These are phyloP conservation scores for Trididemnum clinides DNA, from an alignment of 23 tunicate species.

Conservation along the genomic window DNA sequence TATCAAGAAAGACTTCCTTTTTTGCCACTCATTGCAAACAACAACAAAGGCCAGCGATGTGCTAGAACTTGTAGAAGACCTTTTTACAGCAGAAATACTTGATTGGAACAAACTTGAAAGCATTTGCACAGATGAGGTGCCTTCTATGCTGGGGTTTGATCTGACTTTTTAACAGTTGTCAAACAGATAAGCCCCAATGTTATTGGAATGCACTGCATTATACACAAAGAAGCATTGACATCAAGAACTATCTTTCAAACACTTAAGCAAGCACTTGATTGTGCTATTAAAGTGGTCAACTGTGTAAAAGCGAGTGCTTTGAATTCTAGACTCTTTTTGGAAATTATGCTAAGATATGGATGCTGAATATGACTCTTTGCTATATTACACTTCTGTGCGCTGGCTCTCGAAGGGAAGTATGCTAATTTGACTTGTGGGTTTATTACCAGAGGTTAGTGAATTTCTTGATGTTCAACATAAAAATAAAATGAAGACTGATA, in stretches of 20 bases:
- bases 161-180: slow-evolving; percentile 37
- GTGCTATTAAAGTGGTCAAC: slow-evolving; percentile 37
- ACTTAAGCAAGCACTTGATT: slow-evolving; percentile 55
- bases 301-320: slow-evolving; percentile 32
- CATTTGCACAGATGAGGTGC: slow-evolving; percentile 20
- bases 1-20: slow-evolving; percentile 12
- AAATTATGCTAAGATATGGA: slow-evolving; percentile 32
- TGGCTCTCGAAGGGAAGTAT: slow-evolving; percentile 43
- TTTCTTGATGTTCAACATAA: slow-evolving; percentile 19
- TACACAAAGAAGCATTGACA: slow-evolving; percentile 40
- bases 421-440: neutral
- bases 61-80: neutral
- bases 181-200: neutral
- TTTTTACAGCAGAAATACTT: neutral
- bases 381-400: slow-evolving; percentile 42
- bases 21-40: slow-evolving; percentile 1
- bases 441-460: slow-evolving; percentile 39
- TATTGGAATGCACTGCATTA: no score
- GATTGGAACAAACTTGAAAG: slow-evolving; percentile 11
- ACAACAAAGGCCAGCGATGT: slow-evolving; percentile 13
- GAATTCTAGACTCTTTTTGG: slow-evolving; percentile 40
- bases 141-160: slow-evolving; percentile 43
- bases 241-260: slow-evolving; percentile 40
- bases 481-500: neutral
- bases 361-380: neutral